A percentile compares a stretch with the other conserved stretches of the same genome.
Evolutionary conservation across 2,113 vertebrate species (phyloP).

Genomic region (Hepsetus odoe): DNA sequence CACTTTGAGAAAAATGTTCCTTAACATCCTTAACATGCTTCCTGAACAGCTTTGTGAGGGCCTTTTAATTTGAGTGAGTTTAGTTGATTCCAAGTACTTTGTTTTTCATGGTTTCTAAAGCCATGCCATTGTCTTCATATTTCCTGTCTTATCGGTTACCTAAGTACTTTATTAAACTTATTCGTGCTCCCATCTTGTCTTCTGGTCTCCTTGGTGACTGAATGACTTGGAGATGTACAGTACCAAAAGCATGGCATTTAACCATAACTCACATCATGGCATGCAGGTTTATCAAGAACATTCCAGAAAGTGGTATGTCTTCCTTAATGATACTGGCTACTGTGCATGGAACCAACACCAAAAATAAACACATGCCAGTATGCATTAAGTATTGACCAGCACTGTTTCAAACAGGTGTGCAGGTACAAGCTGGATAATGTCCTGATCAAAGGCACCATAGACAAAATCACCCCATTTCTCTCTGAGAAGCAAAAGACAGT

Average conservation of each 20-base stretch:
- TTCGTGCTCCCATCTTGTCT: too few relatives aligned
- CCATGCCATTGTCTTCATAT: too few relatives aligned
- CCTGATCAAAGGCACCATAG: constrained; percentile 72
- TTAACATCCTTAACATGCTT: too few relatives aligned
- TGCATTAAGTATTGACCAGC: constrained; percentile 16
- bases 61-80: too few relatives aligned
- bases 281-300: too few relatives aligned
- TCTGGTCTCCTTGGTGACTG: too few relatives aligned
- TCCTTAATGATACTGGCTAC: background rate
- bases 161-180: too few relatives aligned
- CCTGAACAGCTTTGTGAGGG: too few relatives aligned
- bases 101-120: too few relatives aligned
- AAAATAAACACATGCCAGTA: background rate
- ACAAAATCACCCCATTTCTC: constrained; percentile 65
- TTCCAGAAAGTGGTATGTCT: background rate
- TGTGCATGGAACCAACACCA: background rate
- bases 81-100: too few relatives aligned
- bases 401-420: constrained; percentile 66
- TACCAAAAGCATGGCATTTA: background rate
- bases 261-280: background rate
- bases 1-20: too few relatives aligned
- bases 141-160: too few relatives aligned
- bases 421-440: constrained; percentile 69
- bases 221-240: constrained; percentile 10
- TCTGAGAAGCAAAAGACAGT: constrained; percentile 53